Percentiles rank a stretch among this genome's conserved stretches.
Conservation (phyloP, 2,797 vertebrate genomes). For the Rachycentron canadum region DNA sequence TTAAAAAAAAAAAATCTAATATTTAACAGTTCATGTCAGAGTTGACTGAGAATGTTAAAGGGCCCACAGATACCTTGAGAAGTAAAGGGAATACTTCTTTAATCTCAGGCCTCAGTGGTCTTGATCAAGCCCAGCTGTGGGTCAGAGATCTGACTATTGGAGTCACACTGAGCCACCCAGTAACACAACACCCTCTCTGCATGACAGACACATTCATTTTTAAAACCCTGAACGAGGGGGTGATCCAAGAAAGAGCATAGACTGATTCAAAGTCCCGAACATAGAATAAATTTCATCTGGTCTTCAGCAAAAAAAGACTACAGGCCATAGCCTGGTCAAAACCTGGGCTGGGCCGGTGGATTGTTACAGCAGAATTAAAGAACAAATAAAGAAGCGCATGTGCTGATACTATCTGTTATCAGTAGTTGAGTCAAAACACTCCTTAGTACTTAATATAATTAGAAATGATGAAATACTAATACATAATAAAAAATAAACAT, state of each 20-base stretch:
- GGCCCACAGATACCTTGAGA: not conserved
- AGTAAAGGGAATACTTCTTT: not conserved
- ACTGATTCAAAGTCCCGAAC: not conserved
- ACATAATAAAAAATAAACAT: too few relatives aligned
- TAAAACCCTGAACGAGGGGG: conserved; percentile 47
- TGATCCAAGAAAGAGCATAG: not conserved
- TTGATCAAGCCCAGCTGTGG: conserved; percentile 73
- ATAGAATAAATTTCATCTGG: conserved; percentile 40
- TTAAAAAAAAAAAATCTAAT: conserved; percentile 1
- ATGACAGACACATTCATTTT: conserved; percentile 22
- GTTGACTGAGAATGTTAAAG: not conserved
- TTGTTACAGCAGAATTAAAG: conserved; percentile 1
- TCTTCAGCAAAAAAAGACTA: conserved; percentile 1
- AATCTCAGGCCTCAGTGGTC: conserved; percentile 31
- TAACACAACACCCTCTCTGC: conserved; percentile 57
- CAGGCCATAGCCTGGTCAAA: not conserved
- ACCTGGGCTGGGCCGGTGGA: conserved; percentile 1
- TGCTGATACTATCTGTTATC: conserved; percentile 11
- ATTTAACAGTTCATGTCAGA: not conserved
- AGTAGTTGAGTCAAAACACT: conserved; percentile 17
- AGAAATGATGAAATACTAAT: too few relatives aligned
- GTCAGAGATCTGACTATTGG: conserved; percentile 58
- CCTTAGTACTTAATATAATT: not conserved
- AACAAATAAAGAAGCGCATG: not conserved
- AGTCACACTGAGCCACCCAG: conserved; percentile 53